Conservation (phyloP, 2,888 invertebrate genomes). For the Arctia plantaginis region DNA sequence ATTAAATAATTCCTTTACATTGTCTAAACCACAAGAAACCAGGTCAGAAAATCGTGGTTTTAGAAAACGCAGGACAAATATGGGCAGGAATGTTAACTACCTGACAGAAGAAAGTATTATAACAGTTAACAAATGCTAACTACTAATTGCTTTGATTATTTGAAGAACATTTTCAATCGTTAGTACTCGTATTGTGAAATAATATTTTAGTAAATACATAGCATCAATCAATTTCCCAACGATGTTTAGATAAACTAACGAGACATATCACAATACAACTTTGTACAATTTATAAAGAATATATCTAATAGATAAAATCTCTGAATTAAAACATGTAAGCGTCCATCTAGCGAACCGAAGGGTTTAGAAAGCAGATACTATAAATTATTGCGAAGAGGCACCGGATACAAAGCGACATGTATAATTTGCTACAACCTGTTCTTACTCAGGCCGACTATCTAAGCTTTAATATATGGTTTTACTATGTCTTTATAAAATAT, state of each 20-base stretch:
- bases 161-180: not conserved
- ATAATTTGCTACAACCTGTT: slow-evolving; percentile 78
- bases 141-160: not conserved
- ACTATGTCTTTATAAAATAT: slow-evolving; percentile 52
- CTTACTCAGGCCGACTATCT: slow-evolving; percentile 51
- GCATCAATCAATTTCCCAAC: not conserved
- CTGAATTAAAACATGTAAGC: slow-evolving; percentile 47
- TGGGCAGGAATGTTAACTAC: not conserved
- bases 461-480: slow-evolving; percentile 47
- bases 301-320: slow-evolving; percentile 26
- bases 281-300: slow-evolving; percentile 47
- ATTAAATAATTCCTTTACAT: not conserved
- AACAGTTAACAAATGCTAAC: not conserved
- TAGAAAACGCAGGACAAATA: not conserved
- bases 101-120: not conserved
- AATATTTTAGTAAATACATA: not conserved
- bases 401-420: slow-evolving; percentile 71
- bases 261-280: slow-evolving; percentile 43
- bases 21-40: not conserved
- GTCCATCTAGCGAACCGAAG: slow-evolving; percentile 59
- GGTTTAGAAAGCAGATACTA: slow-evolving; percentile 75
- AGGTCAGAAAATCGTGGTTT: not conserved
- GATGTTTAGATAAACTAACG: slow-evolving; percentile 14
- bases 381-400: slow-evolving; percentile 77
- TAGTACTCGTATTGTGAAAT: not conserved